These are phyloP conservation scores for Arenaria interpres DNA, from an alignment of 2,113 vertebrate species.

Conservation along the genomic window DNA sequence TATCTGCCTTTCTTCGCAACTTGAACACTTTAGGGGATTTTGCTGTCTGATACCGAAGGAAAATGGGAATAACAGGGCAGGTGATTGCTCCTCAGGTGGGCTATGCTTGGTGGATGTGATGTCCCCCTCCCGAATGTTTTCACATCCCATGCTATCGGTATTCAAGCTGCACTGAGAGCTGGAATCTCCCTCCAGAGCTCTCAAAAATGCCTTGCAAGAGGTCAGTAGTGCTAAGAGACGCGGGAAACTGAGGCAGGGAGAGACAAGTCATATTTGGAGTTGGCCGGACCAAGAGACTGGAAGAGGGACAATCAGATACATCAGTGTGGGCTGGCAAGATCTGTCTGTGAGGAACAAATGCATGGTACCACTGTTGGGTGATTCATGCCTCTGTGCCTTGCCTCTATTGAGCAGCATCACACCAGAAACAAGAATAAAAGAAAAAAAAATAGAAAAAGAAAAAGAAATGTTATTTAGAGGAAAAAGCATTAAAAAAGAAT, in stretches of 20 bases:
- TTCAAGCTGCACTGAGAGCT: neutral
- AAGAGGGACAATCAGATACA: neutral
- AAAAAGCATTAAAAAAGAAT: slow-evolving; percentile 58
- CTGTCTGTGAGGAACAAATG: neutral
- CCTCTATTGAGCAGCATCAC: neutral
- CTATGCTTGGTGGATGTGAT: neutral
- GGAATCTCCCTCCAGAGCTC: neutral
- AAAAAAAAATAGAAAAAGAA: neutral
- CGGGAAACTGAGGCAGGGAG: slow-evolving; percentile 23
- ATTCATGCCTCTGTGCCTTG: neutral
- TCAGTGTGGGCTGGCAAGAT: neutral
- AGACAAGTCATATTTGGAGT: neutral
- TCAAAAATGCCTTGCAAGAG: neutral
- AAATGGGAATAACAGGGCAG: neutral
- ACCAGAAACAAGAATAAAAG: neutral
- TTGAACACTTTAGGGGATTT: neutral
- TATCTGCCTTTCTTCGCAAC: neutral
- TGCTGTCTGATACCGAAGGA: neutral
- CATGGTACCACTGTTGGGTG: neutral
- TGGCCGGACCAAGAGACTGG: neutral
- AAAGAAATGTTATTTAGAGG: slow-evolving; percentile 42
- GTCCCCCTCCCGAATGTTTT: neutral
- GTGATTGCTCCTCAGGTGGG: neutral
- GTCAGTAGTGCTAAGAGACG: accelerated
- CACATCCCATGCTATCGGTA: neutral